These are phyloP conservation scores for Parauchenoglanis ngamensis DNA, from an alignment of 2,797 vertebrate species.

Conservation along the genomic window DNA sequence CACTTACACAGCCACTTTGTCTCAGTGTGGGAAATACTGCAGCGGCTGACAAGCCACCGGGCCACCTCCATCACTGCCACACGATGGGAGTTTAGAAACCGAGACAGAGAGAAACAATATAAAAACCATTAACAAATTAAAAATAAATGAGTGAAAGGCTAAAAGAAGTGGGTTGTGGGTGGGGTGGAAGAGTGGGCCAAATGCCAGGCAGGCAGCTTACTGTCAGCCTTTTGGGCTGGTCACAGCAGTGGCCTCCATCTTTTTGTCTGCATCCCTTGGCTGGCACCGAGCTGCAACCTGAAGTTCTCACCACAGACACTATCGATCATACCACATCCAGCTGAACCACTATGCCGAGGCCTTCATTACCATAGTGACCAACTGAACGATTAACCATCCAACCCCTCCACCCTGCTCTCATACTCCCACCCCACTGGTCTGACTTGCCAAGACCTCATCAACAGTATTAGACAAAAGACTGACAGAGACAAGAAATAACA, in stretches of 20 bases:
- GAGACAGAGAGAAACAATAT: slow-evolving; percentile 60
- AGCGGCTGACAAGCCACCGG: slow-evolving; percentile 31
- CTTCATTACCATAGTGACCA: slow-evolving; percentile 83
- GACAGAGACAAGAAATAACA: slow-evolving; percentile 47
- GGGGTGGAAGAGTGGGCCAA: slow-evolving; percentile 65
- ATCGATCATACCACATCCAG: slow-evolving; percentile 68
- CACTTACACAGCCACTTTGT: slow-evolving; percentile 14
- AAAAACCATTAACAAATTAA: slow-evolving; percentile 58
- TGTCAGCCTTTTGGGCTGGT: slow-evolving; percentile 70
- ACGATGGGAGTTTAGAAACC: slow-evolving; percentile 48
- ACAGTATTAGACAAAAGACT: slow-evolving; percentile 48
- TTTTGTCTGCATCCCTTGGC: slow-evolving; percentile 72
- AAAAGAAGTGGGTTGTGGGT: slow-evolving; percentile 44
- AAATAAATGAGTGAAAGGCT: slow-evolving; percentile 61
- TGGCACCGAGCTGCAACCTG: slow-evolving; percentile 69
- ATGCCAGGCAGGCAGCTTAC: slow-evolving; percentile 76
- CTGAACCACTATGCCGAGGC: slow-evolving; percentile 60
- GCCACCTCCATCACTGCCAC: slow-evolving; percentile 35
- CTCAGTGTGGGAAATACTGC: slow-evolving; percentile 32
- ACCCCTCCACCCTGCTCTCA: slow-evolving; percentile 46
- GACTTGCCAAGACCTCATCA: slow-evolving; percentile 66
- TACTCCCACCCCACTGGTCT: slow-evolving; percentile 67
- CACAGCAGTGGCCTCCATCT: slow-evolving; percentile 74
- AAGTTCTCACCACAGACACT: slow-evolving; percentile 71
- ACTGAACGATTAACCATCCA: slow-evolving; percentile 79